These are phyloP conservation scores for Trichopria drosophilae DNA, from an alignment of 2,888 invertebrate genomes.

Conservation along the genomic window DNA sequence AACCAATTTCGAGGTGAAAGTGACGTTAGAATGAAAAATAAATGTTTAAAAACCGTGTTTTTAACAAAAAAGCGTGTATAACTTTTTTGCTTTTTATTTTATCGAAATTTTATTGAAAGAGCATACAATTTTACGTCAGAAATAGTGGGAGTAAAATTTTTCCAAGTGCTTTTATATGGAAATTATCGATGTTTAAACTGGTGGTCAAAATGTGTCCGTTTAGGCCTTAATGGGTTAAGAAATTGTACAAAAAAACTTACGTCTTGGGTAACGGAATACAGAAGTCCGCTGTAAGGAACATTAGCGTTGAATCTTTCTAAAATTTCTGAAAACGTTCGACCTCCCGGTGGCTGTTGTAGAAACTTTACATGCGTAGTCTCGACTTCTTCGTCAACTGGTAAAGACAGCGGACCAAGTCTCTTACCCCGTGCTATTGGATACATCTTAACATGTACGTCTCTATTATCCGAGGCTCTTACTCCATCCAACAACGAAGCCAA, in stretches of 20 bases:
- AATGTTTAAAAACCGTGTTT: too few relatives aligned
- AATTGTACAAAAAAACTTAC: constrained; percentile 88
- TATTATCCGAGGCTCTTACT: constrained; percentile 94
- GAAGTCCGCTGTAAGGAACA: constrained; percentile 94
- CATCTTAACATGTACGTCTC: constrained; percentile 93
- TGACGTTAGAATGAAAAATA: too few relatives aligned
- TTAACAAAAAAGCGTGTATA: too few relatives aligned
- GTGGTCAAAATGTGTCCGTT: too few relatives aligned
- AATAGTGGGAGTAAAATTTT: too few relatives aligned
- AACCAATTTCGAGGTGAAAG: too few relatives aligned
- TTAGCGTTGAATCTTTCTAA: constrained; percentile 96
- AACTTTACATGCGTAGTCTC: constrained; percentile 89
- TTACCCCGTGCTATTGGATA: constrained; percentile 81
- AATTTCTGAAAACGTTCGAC: constrained; percentile 74
- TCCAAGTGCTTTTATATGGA: too few relatives aligned
- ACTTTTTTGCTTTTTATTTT: too few relatives aligned
- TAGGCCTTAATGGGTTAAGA: constrained; percentile 40
- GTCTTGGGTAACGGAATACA: constrained; percentile 95
- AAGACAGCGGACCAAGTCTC: constrained; percentile 85
- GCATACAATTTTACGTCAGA: too few relatives aligned
- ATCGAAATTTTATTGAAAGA: too few relatives aligned
- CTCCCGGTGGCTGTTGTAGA: constrained; percentile 68
- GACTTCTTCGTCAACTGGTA: constrained; percentile 93
- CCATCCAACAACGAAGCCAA: constrained; percentile 95
- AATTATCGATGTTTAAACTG: too few relatives aligned